A percentile compares a stretch with the other conserved stretches of the same genome.
Conservation (phyloP, 2,888 invertebrate species). For the Eucera pruinosa region DNA sequence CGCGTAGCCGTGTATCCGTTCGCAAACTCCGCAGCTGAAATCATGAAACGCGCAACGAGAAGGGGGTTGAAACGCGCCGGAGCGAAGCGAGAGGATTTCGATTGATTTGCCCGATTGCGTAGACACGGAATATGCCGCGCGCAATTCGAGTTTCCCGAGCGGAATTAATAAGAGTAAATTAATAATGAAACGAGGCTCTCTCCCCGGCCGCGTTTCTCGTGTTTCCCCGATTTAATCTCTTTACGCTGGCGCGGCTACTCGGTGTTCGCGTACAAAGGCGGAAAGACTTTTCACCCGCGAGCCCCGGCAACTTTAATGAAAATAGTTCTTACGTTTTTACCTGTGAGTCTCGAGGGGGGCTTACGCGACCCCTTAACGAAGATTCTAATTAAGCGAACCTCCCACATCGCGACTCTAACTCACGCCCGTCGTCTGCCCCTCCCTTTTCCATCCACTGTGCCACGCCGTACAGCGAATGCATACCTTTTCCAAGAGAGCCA, state of each 20-base stretch:
- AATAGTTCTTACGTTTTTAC: slow-evolving; percentile 81
- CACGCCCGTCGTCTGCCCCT: slow-evolving; percentile 18
- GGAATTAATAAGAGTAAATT: slow-evolving; percentile 69
- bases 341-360: slow-evolving; percentile 68
- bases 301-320: slow-evolving; percentile 78
- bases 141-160: slow-evolving; percentile 45
- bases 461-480: too few species aligned
- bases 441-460: too few species aligned
- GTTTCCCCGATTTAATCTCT: slow-evolving; percentile 68
- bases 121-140: slow-evolving; percentile 44
- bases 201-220: slow-evolving; percentile 29
- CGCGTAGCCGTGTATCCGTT: too few species aligned
- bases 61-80: too few species aligned
- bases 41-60: too few species aligned
- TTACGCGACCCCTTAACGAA: slow-evolving; percentile 75
- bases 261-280: slow-evolving; percentile 65
- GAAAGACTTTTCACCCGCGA: slow-evolving; percentile 71
- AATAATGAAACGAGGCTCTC: slow-evolving; percentile 60
- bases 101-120: slow-evolving; percentile 47
- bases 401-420: slow-evolving; percentile 28
- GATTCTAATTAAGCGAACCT: slow-evolving; percentile 77
- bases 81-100: slow-evolving; percentile 14
- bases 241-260: slow-evolving; percentile 68
- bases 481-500: neutral
- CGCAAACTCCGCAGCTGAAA: too few species aligned